Evolutionary conservation across 2,888 invertebrate species (phyloP).

Genomic region (Lepidocyrtinus sp.): DNA sequence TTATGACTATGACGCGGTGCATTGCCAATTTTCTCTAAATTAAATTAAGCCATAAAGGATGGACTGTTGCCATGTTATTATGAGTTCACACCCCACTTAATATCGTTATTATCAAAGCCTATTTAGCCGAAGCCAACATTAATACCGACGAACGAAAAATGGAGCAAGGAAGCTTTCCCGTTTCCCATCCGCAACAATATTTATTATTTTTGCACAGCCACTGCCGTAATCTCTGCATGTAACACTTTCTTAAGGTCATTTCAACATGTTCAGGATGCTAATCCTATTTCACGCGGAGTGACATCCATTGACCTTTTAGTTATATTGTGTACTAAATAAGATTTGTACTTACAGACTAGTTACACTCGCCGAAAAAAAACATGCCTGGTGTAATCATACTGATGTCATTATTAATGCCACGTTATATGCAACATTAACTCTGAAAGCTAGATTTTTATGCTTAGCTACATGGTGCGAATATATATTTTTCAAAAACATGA

Average conservation of each 20-base stretch:
- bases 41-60: neutral
- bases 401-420: constrained; percentile 33
- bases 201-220: too few relatives aligned
- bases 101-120: too few relatives aligned
- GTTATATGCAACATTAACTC: constrained; percentile 26
- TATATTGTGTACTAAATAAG: neutral
- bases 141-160: too few relatives aligned
- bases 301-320: neutral
- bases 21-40: neutral
- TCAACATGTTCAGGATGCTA: neutral
- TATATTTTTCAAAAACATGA: too few relatives aligned
- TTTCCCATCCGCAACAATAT: too few relatives aligned
- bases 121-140: too few relatives aligned
- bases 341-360: neutral
- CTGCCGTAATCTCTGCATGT: too few relatives aligned
- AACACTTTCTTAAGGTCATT: neutral
- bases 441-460: too few relatives aligned
- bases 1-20: too few relatives aligned
- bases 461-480: too few relatives aligned
- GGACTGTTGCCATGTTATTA: neutral
- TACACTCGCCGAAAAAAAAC: neutral
- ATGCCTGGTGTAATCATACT: neutral
- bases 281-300: neutral
- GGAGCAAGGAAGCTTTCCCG: too few relatives aligned
- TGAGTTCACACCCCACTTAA: neutral